Evolutionary conservation across 2,113 vertebrate genomes (phyloP).

Genomic region (Oncorhynchus keta): DNA sequence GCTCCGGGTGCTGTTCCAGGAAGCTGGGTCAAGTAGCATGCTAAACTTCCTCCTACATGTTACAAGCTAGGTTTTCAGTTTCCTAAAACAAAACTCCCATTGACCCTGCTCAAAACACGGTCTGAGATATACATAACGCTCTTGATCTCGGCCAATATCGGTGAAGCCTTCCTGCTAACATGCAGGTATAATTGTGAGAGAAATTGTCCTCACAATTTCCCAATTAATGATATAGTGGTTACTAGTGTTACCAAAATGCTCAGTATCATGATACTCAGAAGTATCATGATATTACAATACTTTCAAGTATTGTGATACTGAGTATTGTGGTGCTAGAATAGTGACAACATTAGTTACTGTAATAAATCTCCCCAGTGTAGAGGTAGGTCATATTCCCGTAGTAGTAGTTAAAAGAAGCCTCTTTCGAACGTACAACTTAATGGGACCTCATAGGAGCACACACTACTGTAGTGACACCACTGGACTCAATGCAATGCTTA

Average conservation of each 20-base stretch:
- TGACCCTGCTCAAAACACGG: slow-evolving; percentile 9
- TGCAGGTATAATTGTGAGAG: too few species aligned
- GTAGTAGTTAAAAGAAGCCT: background rate
- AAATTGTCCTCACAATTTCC: background rate
- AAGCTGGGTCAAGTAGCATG: background rate
- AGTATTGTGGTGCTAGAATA: too few species aligned
- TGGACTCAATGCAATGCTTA: background rate
- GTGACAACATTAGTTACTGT: background rate
- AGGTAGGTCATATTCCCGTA: slow-evolving; percentile 1
- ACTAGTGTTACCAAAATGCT: too few species aligned
- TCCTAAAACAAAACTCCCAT: slow-evolving; percentile 38
- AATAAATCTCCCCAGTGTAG: background rate
- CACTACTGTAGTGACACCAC: background rate
- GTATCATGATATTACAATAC: too few species aligned
- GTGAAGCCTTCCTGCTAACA: too few species aligned
- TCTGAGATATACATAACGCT: too few species aligned
- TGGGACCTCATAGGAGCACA: background rate
- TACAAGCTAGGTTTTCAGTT: slow-evolving; percentile 35
- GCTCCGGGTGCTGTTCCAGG: background rate
- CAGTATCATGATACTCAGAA: too few species aligned
- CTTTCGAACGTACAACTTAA: background rate
- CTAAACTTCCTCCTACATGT: slow-evolving; percentile 4
- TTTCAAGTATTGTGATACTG: too few species aligned
- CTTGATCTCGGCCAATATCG: too few species aligned
- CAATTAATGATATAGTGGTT: background rate